Evolutionary conservation across 2,888 invertebrate genomes (phyloP), one percentile per base, ranked within the genome.

Genomic region (Calephelis perditalis): DNA sequence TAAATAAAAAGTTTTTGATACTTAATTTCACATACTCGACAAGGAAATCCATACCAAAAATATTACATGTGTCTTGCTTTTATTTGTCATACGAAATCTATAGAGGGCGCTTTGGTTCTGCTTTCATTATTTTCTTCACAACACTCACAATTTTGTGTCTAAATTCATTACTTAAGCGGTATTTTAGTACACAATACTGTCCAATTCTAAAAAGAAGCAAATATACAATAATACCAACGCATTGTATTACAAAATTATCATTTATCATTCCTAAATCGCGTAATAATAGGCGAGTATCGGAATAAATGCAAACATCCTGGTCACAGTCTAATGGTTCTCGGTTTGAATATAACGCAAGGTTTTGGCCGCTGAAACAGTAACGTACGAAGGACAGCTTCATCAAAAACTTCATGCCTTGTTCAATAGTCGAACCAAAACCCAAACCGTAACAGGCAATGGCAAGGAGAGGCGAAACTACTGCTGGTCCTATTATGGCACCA

Each of bases 291-390:
- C 81, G 81, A 0, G 94, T 92, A 62, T 93, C 90, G 55, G 93
- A 91, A 74, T 94, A 94, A 0, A 92, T 70, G 54, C 90, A 90
- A 64, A 91, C 89, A 0, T 89, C 86, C n/a, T 84, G 77, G 0
- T 86, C 79, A 71, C 96, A 96, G 7, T 92, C 88, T 83, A 96
- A 83, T 0, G 82, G 75, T 1, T 82, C 84, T 7, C 95, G 80
- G 61, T 93, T 87, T 62, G 92, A 82, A 64, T 94, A 94, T 62
- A 95, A 88, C 0, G 95, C 81, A 2, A 91, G 71, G 1, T 76
- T 86, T 70, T 84, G 92, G 56, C 94, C 95, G 7, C 94, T 92
- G 60, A 95, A 87, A 0, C 94, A 93, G 73, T 93, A 95, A 58
- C 95, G 92, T 15, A 95, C 86, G 75, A 93, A 96, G 0, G 92